phyloP scores from a whole-genome alignment of 2,797 vertebrate species.

The Perodicticus potto region DNA sequence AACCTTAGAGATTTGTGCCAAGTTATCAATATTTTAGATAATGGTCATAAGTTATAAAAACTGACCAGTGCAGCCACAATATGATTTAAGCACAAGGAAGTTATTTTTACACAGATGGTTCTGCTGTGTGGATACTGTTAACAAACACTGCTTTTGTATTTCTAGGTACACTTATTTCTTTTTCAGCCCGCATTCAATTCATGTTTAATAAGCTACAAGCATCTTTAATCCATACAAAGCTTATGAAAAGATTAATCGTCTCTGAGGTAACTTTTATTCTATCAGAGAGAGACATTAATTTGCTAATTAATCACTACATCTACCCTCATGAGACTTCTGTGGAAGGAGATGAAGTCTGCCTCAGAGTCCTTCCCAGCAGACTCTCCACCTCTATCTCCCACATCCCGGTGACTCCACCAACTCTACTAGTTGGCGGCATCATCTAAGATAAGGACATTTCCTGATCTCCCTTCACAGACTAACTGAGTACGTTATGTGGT shows the following conservation, averaged over 20 bases:
- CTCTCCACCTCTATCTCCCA: not conserved
- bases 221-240: slow-evolving; percentile 14
- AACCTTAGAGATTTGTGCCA: slow-evolving; percentile 75
- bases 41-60: slow-evolving; percentile 63
- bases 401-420: not conserved
- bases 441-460: not conserved
- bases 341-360: not conserved
- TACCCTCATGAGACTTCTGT: not conserved
- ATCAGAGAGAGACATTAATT: not conserved
- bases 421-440: not conserved
- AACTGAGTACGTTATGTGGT: not conserved
- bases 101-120: not conserved
- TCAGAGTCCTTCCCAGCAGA: not conserved
- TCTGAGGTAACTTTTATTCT: not conserved
- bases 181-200: slow-evolving; percentile 1
- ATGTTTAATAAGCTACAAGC: not conserved
- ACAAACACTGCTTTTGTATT: not conserved
- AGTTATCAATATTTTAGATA: slow-evolving; percentile 44
- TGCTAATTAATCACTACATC: not conserved
- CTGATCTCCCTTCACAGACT: not conserved
- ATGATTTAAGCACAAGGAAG: not conserved
- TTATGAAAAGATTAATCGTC: slow-evolving; percentile 14
- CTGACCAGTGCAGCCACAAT: not conserved
- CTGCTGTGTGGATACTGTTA: not conserved
- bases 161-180: not conserved